Evolutionary conservation across 2,888 invertebrate species (phyloP).

Genomic region (Thymelicus acteon): DNA sequence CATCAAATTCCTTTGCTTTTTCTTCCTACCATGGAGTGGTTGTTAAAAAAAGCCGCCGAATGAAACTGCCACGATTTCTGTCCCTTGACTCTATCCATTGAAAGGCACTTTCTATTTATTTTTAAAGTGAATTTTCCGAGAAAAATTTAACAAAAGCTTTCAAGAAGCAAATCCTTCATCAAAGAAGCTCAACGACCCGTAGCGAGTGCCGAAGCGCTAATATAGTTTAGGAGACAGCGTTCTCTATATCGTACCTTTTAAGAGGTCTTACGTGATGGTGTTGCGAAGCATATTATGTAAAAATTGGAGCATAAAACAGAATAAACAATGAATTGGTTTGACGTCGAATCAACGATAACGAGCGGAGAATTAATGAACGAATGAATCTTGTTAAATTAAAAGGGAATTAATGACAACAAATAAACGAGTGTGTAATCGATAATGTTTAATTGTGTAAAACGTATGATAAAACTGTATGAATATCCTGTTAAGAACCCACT

Average conservation of each 20-base stretch:
- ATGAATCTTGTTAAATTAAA: neutral
- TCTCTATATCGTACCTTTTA: conserved; percentile 46
- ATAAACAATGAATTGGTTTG: conserved; percentile 32
- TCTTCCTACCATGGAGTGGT: conserved; percentile 10
- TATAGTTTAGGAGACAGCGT: conserved; percentile 69
- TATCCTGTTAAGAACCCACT: no score
- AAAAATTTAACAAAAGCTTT: conserved; percentile 76
- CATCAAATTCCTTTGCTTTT: conserved; percentile 19
- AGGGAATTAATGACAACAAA: neutral
- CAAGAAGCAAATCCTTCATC: conserved; percentile 77
- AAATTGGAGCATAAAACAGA: conserved; percentile 39
- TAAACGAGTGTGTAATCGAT: neutral
- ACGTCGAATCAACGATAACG: conserved; percentile 2
- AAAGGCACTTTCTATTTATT: conserved; percentile 62
- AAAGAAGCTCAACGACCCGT: conserved; percentile 72
- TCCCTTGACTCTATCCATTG: conserved; percentile 52
- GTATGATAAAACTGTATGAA: no score
- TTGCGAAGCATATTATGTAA: conserved; percentile 47
- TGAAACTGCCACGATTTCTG: conserved; percentile 50
- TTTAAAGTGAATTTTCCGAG: conserved; percentile 60
- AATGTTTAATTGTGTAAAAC: neutral
- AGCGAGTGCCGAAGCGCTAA: conserved; percentile 66
- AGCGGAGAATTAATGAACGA: conserved; percentile 12
- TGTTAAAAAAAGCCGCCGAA: conserved; percentile 24
- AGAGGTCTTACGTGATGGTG: conserved; percentile 47